Base-by-base conservation (phyloP, 2,888 invertebrate species). In the Megaustenia siamemsis region DNA sequence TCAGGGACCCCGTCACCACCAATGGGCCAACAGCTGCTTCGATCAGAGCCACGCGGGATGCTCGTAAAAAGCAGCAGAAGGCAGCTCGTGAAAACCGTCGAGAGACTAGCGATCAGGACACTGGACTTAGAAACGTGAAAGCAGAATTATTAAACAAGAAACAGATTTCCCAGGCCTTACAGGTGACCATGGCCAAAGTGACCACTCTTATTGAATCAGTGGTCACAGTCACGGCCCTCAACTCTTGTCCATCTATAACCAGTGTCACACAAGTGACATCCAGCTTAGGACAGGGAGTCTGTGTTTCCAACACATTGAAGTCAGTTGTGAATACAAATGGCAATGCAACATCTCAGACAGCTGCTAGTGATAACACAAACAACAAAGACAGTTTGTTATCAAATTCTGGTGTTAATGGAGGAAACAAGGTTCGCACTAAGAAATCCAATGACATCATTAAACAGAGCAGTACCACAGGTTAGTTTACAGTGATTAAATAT, bases 401-500 rank as follows among this genome's bases (percentile, higher is more conserved):
- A 10, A 81, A 84, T 35, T 56, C 84, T 75, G 78, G 69, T 28
- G 63, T 83, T 38, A 87, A 71, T 78, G 80, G 86, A 73, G 86
- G 84, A 69, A 87, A 86, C 73, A 86, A 85, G 69, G 35, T 82
- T 60, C n/a, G 85, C 24, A 12, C 80, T 21, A 84, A 84, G 80
- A 84, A 84, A 80, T 80, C 84, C 63, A 85, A 73, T 56, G 87
- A 87, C 75, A 60, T 87, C 82, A 79, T 87, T 15, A 87, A 87
- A 49, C 86, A 83, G 10, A 84, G 84, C 66, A 79, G 79, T 63
- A 75, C 84, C 15, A 84, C 84, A 35, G 84, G 84, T 84, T 49
- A 73, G 73, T 40, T 38, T 18, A 68, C 12, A 40, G 6, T n/a
- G n/a, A n/a, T n/a, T n/a, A n/a, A n/a, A n/a, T n/a, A n/a, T n/a